These are phyloP conservation scores for Lepidothrix coronata DNA, from an alignment of 2,113 vertebrate species.

Conservation along the genomic window DNA sequence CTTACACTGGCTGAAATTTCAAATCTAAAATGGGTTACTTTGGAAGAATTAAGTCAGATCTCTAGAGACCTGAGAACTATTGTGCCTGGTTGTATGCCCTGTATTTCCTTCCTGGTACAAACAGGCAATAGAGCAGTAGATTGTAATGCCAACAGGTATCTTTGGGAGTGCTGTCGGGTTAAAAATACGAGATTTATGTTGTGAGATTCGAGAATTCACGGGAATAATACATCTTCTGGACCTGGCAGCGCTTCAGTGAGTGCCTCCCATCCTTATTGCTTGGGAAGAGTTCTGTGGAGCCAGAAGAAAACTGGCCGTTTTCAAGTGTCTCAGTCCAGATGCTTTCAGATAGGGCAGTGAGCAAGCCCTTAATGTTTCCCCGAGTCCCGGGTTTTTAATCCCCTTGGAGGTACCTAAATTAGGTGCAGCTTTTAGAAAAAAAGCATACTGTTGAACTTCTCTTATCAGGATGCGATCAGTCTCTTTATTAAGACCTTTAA, in stretches of 20 bases:
- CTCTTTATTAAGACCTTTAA: neutral
- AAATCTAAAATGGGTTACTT: neutral
- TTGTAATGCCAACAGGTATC: neutral
- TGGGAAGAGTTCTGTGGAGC: neutral
- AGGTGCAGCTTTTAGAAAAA: neutral
- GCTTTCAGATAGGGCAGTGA: neutral
- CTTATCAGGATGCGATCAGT: neutral
- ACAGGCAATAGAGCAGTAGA: neutral
- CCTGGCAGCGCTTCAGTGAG: neutral
- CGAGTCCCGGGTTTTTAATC: neutral
- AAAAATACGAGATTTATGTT: neutral
- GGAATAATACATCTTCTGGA: neutral
- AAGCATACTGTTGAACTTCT: neutral
- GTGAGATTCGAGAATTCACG: neutral
- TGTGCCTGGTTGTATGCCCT: too few relatives aligned
- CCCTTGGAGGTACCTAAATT: neutral
- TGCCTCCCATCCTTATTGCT: neutral
- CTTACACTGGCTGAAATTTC: neutral
- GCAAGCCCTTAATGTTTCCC: neutral
- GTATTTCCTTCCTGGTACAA: neutral
- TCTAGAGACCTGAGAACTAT: fast-evolving
- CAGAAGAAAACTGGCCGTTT: neutral
- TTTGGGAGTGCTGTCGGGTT: neutral
- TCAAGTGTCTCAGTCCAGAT: neutral
- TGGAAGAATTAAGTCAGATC: neutral